Conservation (phyloP, 2,888 invertebrate species). For the Allolobophora icterica region DNA sequence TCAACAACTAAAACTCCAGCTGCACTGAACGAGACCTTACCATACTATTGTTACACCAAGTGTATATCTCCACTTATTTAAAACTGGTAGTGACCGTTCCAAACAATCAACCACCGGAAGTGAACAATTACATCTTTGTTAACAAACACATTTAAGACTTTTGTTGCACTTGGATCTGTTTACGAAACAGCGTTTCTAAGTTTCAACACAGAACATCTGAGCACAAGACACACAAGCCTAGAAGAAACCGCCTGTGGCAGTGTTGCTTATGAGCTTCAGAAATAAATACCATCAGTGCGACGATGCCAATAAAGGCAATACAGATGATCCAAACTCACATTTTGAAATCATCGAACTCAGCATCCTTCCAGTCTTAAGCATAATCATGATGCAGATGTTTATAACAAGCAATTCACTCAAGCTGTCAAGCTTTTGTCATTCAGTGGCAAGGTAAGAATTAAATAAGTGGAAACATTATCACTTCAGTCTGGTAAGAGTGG, state of each 20-base stretch:
- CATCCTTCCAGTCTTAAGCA: not conserved
- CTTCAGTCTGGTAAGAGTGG: not conserved
- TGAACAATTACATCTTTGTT: not conserved
- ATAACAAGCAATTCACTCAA: not conserved
- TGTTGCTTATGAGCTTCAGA: not conserved
- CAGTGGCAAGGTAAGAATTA: not conserved
- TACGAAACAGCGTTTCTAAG: not conserved
- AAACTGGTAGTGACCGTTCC: not conserved
- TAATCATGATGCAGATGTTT: not conserved
- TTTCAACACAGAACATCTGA: not conserved
- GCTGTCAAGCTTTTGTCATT: too few relatives aligned
- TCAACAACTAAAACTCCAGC: not conserved
- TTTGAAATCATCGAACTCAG: not conserved
- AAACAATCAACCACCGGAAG: not conserved
- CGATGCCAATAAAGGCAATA: not conserved
- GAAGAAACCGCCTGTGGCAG: too few relatives aligned
- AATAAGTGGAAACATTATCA: not conserved
- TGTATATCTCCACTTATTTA: not conserved
- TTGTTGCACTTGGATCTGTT: not conserved
- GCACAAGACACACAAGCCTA: not conserved
- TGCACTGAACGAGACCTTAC: not conserved
- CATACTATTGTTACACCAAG: not conserved
- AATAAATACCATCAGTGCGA: too few relatives aligned
- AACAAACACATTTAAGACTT: not conserved
- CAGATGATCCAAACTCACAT: not conserved